Evolutionary conservation across 2,888 invertebrate genomes (phyloP), one percentile per base, ranked within the genome.

Genomic region (Alentia gelatinosa): DNA sequence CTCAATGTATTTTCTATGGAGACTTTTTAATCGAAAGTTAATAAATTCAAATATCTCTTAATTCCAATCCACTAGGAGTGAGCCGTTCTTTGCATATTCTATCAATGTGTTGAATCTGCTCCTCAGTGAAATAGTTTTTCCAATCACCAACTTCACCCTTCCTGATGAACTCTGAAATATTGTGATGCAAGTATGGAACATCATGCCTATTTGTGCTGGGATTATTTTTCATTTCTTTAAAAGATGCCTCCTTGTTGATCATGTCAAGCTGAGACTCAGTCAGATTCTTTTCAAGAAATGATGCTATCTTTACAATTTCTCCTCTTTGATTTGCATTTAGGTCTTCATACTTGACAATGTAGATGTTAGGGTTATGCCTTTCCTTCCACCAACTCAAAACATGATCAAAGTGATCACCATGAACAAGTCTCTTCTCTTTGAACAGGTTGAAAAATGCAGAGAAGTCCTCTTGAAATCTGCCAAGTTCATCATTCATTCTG

Each of bases 91-190:
- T 93, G 92, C 40, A 63, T 1, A 35, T 5, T 63, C 26, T 4
- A 88, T 91, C 88, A 9, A 91, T 37, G 23, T 35, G 12, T 89
- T 97, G 96, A 0, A 97, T 97, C 94, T 98, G 96, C 94, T 98
- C 97, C 0, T 97, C 97, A 0, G 97, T 97, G 97, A 98, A 98
- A 92, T 97, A 97, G 95, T 98, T 98, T 94, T 97, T 97, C 98
- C 98, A 98, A 94, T 98, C 98, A 0, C 98, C 98, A 26, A 98
- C 97, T 95, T 97, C 97, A 0, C 98, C 98, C 96, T 95, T 95
- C 88, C 95, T 91, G 7, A 95, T 91, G 7, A 95, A 92, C 12
- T 95, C 94, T 0, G 95, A 95, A 5, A 95, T 93, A n/a, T 92
- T 91, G 50, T 93, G 93, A 90, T 95, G 92, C 40, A 95, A 95